These are phyloP conservation scores for Lanistes nyassanus DNA, from an alignment of 1,140 invertebrate genomes.

Conservation along the genomic window DNA sequence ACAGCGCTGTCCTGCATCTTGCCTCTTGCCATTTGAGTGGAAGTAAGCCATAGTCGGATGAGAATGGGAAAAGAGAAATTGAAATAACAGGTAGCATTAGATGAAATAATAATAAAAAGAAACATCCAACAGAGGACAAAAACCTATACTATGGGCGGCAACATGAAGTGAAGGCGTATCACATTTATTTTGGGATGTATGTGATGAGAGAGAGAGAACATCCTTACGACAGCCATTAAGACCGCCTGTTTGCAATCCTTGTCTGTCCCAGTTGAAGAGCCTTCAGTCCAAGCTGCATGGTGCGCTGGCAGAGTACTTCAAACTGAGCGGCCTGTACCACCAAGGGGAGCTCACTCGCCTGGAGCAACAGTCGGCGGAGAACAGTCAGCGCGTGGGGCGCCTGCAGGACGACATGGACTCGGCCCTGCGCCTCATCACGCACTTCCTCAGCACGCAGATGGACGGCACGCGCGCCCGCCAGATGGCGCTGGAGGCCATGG, in stretches of 20 bases:
- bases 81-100: no score
- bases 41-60: no score
- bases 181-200: background rate
- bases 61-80: no score
- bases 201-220: background rate
- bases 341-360: conserved; percentile 48
- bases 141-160: no score
- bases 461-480: conserved; percentile 42
- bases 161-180: no score
- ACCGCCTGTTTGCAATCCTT: no score
- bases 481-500: conserved; percentile 37
- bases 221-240: no score
- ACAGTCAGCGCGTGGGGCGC: conserved; percentile 44
- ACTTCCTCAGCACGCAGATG: conserved; percentile 50
- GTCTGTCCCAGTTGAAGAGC: conserved; percentile 48
- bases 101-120: no score
- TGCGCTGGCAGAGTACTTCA: conserved; percentile 54
- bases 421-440: conserved; percentile 50
- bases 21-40: no score
- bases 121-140: no score
- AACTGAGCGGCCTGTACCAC: conserved; percentile 55
- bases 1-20: no score
- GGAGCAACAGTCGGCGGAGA: conserved; percentile 33
- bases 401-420: conserved; percentile 54
- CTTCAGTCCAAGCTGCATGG: conserved; percentile 56